Base-by-base conservation (phyloP, 2,888 invertebrate genomes). In the Nemurella pictetii region DNA sequence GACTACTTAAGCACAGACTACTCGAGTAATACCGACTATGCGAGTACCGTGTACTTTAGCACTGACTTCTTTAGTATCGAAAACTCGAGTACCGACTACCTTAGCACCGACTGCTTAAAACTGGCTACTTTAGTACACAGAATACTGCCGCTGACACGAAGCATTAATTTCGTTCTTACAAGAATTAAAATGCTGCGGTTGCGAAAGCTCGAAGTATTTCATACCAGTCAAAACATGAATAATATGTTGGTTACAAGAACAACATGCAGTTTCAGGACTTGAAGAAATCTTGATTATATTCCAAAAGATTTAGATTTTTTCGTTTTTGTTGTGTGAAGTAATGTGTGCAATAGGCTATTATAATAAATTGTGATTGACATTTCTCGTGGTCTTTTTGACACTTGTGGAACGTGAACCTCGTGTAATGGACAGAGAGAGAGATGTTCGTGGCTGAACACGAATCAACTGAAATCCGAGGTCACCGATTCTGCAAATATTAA, bases 151-250 rank as follows among this genome's bases (percentile, higher is more conserved):
- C n/a, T n/a, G n/a, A n/a, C n/a, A n/a, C n/a, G n/a, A n/a, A n/a
- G n/a, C n/a, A n/a, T n/a, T n/a, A n/a, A n/a, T n/a, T n/a, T n/a
- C n/a, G n/a, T n/a, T n/a, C n/a, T n/a, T 75, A 73, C 55, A 55
- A 55, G 55, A 20, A 55, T 55, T 55, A 35, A 84, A 30, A 30
- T 25, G 75, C 28, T 84, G 36, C 77, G 29, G 30, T 72, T n/a
- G 35, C 55, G 55, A 29, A 26, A 30, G 25, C 20, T 29, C 25
- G 25, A 80, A 80, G 32, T 80, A 80, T 80, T 80, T 80, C 25
- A 36, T 26, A 28, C 80, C 36, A 28, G 77, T 12, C 28, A 12
- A 27, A 25, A 80, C 80, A 80, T 35, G 28, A 30, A 25, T 28
- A 75, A 75, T 80, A 35, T 36, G 84, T 84, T 20, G 55, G 32